Conservation (phyloP, 2,113 vertebrate species). For the Ptilonorhynchus violaceus region DNA sequence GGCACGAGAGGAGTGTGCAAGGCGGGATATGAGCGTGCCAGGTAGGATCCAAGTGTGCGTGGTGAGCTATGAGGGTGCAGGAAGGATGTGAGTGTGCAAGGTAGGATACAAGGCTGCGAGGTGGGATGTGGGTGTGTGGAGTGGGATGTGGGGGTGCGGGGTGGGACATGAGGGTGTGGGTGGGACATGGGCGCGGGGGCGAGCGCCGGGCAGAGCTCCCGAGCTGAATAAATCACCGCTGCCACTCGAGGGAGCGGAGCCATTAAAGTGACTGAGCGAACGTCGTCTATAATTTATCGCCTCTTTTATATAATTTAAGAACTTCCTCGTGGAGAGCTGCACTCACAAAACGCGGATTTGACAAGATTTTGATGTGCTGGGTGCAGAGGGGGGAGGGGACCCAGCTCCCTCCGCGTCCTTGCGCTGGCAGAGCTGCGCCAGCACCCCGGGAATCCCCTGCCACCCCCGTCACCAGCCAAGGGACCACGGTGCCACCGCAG, state of each 20-base stretch:
- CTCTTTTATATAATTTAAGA: conserved; percentile 69
- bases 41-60: neutral
- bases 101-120: neutral
- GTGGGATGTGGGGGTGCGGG: neutral
- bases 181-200: neutral
- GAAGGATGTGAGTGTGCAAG: neutral
- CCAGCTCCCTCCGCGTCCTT: neutral
- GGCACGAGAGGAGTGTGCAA: neutral
- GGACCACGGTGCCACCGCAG: neutral
- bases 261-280: conserved; percentile 57
- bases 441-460: neutral
- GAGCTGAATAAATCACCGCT: conserved; percentile 53
- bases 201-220: neutral
- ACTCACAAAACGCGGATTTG: conserved; percentile 21
- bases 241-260: conserved; percentile 53
- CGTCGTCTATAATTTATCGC: conserved; percentile 65
- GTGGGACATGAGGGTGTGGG: neutral
- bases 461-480: neutral
- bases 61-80: neutral
- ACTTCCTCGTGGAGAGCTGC: conserved; percentile 54
- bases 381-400: neutral
- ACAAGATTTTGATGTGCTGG: conserved; percentile 28
- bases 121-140: neutral
- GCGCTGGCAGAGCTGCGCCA: neutral
- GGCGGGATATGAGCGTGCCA: neutral